Evolutionary conservation across 2,113 vertebrate genomes (phyloP).

Genomic region (Sclerurus mexicanus): DNA sequence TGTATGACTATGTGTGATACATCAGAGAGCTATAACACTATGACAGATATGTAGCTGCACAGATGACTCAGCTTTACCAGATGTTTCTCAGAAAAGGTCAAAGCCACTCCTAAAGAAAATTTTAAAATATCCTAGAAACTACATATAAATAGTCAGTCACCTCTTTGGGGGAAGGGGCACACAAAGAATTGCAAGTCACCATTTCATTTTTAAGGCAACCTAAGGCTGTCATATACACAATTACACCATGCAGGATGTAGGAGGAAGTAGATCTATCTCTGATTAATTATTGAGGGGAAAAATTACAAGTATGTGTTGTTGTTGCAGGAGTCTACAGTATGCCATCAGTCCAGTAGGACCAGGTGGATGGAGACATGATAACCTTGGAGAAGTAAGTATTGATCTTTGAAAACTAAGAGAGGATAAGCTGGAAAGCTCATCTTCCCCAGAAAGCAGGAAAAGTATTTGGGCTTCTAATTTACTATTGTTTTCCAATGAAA

Average conservation of each 20-base stretch:
- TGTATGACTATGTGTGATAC: background rate
- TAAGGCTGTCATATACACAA: background rate
- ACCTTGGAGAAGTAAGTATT: background rate
- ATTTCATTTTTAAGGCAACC: background rate
- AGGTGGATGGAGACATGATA: background rate
- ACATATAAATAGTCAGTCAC: background rate
- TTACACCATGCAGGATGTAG: background rate
- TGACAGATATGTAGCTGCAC: background rate
- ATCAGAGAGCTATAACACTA: background rate
- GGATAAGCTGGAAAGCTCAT: background rate
- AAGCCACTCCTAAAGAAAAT: background rate
- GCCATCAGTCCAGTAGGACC: background rate
- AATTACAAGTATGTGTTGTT: background rate
- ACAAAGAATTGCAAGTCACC: background rate
- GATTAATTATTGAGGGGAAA: background rate
- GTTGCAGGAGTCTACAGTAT: background rate
- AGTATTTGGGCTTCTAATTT: background rate
- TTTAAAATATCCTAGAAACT: background rate
- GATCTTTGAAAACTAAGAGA: background rate
- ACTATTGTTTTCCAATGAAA: background rate
- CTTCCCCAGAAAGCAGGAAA: background rate
- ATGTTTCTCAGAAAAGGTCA: background rate
- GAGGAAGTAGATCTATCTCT: background rate
- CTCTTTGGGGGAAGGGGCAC: background rate
- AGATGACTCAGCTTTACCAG: conserved; percentile 1